These are phyloP conservation scores for Hemicordylus capensis DNA, from an alignment of 2,113 vertebrate genomes.

Conservation along the genomic window DNA sequence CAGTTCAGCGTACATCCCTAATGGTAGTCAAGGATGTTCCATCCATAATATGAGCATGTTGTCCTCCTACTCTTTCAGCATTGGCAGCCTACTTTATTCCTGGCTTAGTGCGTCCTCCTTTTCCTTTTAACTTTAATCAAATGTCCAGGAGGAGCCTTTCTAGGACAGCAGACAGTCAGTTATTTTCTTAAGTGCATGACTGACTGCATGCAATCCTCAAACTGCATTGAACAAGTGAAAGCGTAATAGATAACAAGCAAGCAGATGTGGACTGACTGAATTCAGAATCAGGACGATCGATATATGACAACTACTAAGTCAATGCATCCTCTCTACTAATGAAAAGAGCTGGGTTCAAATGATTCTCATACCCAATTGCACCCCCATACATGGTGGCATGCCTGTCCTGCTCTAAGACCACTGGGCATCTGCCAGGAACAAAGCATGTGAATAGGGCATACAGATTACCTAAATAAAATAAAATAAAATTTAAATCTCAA, in stretches of 20 bases:
- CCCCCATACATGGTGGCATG: neutral
- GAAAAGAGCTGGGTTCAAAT: neutral
- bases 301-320: neutral
- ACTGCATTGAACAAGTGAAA: neutral
- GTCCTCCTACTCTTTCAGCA: too few species aligned
- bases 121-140: neutral
- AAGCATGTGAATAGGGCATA: neutral
- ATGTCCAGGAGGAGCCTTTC: too few species aligned
- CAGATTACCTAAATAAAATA: too few species aligned
- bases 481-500: too few species aligned
- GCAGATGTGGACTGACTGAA: neutral
- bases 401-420: neutral
- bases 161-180: neutral
- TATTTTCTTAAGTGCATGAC: neutral
- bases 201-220: too few species aligned
- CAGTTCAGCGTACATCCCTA: too few species aligned
- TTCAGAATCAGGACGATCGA: neutral
- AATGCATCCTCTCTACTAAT: neutral
- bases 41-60: too few species aligned
- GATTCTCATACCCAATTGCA: too few species aligned
- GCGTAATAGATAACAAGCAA: neutral
- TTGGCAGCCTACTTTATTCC: neutral
- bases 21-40: too few species aligned
- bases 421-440: neutral
- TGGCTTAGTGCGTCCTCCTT: neutral